Conservation (phyloP, 1,140 invertebrate species). For the Drosophila mayri region DNA sequence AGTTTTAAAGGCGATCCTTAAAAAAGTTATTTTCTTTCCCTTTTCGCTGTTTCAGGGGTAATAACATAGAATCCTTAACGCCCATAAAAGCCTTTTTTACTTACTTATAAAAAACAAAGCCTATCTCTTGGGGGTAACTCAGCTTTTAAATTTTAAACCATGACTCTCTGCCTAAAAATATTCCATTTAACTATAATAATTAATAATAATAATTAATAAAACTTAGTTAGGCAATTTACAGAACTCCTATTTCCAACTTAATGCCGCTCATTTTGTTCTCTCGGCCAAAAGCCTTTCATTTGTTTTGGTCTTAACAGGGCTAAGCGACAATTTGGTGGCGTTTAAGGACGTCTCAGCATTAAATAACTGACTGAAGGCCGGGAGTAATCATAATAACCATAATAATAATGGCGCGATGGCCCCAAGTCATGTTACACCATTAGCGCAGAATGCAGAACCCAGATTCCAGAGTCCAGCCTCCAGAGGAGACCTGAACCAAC, state of each 20-base stretch:
- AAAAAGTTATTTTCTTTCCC: not conserved
- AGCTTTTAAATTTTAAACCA: not conserved
- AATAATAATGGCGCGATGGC: conserved; percentile 58
- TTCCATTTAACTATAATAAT: not conserved
- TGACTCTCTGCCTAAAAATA: not conserved
- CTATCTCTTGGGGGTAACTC: not conserved
- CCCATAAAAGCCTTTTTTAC: not conserved
- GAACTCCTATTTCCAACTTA: not conserved
- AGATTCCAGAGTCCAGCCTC: conserved; percentile 19
- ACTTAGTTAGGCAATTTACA: not conserved
- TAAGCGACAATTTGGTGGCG: conserved; percentile 40
- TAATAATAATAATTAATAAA: not conserved
- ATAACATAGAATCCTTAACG: not conserved
- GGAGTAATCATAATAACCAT: conserved; percentile 60
- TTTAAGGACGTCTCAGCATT: conserved; percentile 29
- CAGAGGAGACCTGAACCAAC: not conserved
- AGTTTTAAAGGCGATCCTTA: not conserved
- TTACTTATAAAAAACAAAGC: not conserved
- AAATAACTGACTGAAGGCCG: conserved; percentile 34
- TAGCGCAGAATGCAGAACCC: conserved; percentile 39
- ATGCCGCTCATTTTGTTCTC: conserved; percentile 12
- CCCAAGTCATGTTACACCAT: conserved; percentile 72
- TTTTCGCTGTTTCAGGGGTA: not conserved
- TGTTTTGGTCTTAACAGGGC: conserved; percentile 17
- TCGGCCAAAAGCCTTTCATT: conserved; percentile 15